Conservation (phyloP, 1,140 invertebrate genomes). For the Cyclina sinensis region DNA sequence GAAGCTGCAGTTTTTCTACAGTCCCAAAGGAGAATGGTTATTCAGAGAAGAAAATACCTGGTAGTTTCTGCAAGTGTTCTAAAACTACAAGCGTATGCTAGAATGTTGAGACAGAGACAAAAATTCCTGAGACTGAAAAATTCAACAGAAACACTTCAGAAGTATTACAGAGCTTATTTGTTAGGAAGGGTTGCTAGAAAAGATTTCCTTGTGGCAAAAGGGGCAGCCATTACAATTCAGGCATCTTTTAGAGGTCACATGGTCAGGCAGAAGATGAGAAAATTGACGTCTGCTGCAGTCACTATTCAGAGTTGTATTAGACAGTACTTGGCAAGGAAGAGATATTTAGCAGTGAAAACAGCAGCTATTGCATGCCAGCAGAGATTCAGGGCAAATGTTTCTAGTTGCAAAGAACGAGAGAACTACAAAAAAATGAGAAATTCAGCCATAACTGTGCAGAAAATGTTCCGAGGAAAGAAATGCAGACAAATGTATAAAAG, state of each 20-base stretch:
- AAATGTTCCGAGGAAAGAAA: conserved; percentile 13
- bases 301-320: conserved; percentile 61
- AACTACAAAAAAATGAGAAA: conserved; percentile 43
- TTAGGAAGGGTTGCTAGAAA: neutral
- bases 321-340: neutral
- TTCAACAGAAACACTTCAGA: conserved; percentile 71
- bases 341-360: conserved; percentile 35
- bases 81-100: conserved; percentile 13
- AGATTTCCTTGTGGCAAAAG: conserved; percentile 17
- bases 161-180: neutral
- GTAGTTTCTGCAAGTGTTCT: neutral
- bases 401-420: neutral
- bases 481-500: conserved; percentile 8
- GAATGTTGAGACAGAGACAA: conserved; percentile 34
- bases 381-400: conserved; percentile 37
- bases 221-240: conserved; percentile 68
- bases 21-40: conserved; percentile 31
- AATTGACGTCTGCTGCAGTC: conserved; percentile 48
- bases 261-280: conserved; percentile 18
- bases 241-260: conserved; percentile 49
- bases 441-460: conserved; percentile 73
- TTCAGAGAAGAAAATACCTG: conserved; percentile 13
- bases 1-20: conserved; percentile 72
- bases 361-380: conserved; percentile 61
- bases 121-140: conserved; percentile 50